Evolutionary conservation across 2,113 vertebrate genomes (phyloP).

Genomic region (Oceanites oceanicus): DNA sequence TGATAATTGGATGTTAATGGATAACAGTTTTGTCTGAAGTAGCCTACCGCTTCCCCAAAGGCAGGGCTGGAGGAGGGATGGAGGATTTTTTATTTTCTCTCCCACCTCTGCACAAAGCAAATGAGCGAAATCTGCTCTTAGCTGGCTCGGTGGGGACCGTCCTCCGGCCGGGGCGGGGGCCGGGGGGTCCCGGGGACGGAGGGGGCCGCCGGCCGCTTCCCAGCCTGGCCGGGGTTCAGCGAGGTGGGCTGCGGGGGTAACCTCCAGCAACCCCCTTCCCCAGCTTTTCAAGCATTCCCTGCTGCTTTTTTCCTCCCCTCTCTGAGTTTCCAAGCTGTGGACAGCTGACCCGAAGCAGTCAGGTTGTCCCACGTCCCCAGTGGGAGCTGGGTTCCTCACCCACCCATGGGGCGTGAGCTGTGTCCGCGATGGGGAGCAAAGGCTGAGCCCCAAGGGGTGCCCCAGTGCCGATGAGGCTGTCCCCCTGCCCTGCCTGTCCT

Average conservation of each 20-base stretch:
- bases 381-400: background rate
- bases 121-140: background rate
- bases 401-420: accelerated
- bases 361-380: background rate
- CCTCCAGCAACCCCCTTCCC: background rate
- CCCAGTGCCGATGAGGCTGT: accelerated
- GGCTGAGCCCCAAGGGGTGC: background rate
- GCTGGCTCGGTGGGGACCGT: background rate
- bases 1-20: constrained; percentile 99
- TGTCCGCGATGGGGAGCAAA: too few relatives aligned
- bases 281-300: background rate
- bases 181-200: background rate
- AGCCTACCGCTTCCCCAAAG: constrained; percentile 45
- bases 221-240: background rate
- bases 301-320: too few relatives aligned
- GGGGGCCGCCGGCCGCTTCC: background rate
- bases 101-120: background rate
- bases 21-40: constrained; percentile 87
- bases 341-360: background rate
- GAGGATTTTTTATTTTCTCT: background rate
- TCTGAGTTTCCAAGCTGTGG: background rate
- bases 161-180: too few relatives aligned
- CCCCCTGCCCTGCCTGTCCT: background rate
- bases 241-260: background rate
- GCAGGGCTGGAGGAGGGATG: constrained; percentile 17